Base-by-base conservation (phyloP, 2,113 vertebrate species). In the Tiliqua scincoides region DNA sequence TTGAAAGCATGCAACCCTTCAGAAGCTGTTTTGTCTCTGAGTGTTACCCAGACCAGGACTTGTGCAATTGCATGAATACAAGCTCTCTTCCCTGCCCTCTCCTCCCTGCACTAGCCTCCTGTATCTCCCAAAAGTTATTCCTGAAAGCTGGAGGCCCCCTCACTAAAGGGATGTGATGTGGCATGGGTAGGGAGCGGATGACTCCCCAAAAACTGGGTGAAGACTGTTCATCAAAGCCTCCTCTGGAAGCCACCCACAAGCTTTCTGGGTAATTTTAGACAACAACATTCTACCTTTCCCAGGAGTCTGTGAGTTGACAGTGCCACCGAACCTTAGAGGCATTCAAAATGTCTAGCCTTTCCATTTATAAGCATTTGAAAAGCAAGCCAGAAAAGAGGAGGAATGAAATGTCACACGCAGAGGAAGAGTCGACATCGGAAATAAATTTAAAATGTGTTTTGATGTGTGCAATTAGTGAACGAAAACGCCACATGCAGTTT, bases 391-490 rank as follows among this genome's bases (percentile, higher is more conserved):
- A 18, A 70, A 70, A 35, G 35, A 70, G n/a, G 67, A 32, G 67
- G 63, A 23, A 25, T 63, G 67, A 17, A n/a, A 17, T 23, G 57
- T 71, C 80, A 82, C 80, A 71, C 80, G 37, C 57, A 48, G 65
- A 35, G 20, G 57, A 57, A 70, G 30, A 70, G n/a, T 11, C n/a
- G n/a, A 8, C n/a, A n/a, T 2, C n/a, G 30, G 65, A 68, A 70
- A n/a, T 35, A 70, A 54, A 71, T 62, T 71, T 82, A 59, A 70
- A 82, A 54, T 71, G 65, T 59, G 52, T 57, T 54, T 82, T 82
- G 80, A 71, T 71, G 20, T 35, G 6, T 71, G 79, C 79, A 57
- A 54, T 37, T 54, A 76, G 73, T 40, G 14, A 77, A 5, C 25
- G 40, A 67, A 37, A 72, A 61, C 20, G 32, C 27, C 10, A 70